These are phyloP conservation scores for Oenanthe oenanthe DNA, from an alignment of 2,113 vertebrate species.

Conservation along the genomic window DNA sequence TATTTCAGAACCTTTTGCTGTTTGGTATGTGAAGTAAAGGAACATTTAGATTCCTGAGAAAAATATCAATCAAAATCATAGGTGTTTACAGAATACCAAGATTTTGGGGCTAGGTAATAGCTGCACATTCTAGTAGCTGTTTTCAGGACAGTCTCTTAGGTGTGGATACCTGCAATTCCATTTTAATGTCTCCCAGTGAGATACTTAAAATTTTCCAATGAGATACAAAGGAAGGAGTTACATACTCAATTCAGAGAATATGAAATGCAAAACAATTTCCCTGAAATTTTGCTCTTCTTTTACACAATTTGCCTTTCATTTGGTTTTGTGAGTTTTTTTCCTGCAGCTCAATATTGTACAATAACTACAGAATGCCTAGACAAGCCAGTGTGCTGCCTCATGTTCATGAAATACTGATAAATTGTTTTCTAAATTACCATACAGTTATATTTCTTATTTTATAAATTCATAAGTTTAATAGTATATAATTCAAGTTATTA, in stretches of 20 bases:
- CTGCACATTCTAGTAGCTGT: background rate
- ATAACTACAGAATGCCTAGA: background rate
- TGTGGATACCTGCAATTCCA: background rate
- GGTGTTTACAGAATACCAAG: background rate
- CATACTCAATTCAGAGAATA: background rate
- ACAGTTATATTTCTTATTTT: background rate
- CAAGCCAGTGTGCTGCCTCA: fast-evolving
- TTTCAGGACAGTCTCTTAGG: background rate
- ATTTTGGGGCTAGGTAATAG: background rate
- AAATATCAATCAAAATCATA: background rate
- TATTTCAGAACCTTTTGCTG: background rate
- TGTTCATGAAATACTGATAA: background rate
- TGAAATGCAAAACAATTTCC: background rate
- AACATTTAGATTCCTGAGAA: background rate
- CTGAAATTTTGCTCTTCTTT: background rate
- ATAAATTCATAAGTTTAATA: background rate
- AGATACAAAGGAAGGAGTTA: background rate
- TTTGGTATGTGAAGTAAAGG: background rate
- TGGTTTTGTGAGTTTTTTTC: background rate
- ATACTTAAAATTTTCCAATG: background rate
- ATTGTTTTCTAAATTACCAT: background rate
- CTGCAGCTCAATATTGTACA: background rate
- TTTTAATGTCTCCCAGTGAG: background rate
- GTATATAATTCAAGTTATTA: background rate
- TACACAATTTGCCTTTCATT: background rate